Evolutionary conservation across 2,113 vertebrate genomes (phyloP).

Genomic region (cattle (Bos taurus)): DNA sequence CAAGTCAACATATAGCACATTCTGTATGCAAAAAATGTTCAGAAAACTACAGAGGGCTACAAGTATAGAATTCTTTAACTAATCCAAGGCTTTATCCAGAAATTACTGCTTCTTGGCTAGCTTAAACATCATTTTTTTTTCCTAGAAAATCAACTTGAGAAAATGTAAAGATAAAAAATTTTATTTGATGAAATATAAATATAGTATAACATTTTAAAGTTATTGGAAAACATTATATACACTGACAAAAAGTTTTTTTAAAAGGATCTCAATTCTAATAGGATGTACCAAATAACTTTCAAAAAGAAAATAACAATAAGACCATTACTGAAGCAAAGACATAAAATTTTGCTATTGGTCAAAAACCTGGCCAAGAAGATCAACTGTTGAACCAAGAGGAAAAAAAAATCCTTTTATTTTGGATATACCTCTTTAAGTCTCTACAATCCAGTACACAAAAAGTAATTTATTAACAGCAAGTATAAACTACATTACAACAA

Average conservation of each 20-base stretch:
- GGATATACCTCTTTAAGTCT: neutral
- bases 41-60: neutral
- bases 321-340: neutral
- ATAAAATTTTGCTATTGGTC: neutral
- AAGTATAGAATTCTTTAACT: neutral
- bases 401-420: neutral
- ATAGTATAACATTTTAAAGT: neutral
- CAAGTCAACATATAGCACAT: neutral
- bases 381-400: neutral
- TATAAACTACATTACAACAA: neutral
- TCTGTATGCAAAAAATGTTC: neutral
- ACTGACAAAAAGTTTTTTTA: neutral
- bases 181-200: constrained; percentile 25
- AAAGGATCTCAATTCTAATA: neutral
- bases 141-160: constrained; percentile 23
- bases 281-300: neutral
- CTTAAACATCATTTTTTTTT: neutral
- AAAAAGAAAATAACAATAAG: neutral
- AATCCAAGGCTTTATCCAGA: neutral
- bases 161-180: neutral
- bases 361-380: constrained; percentile 4
- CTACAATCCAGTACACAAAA: neutral
- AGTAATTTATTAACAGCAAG: neutral
- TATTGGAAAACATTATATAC: neutral
- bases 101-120: neutral